A percentile compares a stretch with the other conserved stretches of the same genome.
These are phyloP conservation scores for Otus scops DNA, from an alignment of 2,797 vertebrate genomes.

Conservation along the genomic window DNA sequence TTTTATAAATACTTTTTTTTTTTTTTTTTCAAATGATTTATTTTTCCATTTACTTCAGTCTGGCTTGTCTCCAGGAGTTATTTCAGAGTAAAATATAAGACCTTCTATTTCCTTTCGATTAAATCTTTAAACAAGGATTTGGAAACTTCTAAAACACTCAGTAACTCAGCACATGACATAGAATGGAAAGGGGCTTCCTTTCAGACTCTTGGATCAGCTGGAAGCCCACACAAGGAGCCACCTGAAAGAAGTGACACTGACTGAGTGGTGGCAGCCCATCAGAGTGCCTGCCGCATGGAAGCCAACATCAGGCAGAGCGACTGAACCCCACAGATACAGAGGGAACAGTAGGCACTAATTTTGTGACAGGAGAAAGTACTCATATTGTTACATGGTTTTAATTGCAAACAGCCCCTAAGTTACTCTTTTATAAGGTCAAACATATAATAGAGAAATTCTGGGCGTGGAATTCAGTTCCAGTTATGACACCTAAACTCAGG, in stretches of 20 bases:
- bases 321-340: background rate
- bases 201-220: background rate
- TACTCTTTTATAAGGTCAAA: background rate
- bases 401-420: background rate
- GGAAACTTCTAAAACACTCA: background rate
- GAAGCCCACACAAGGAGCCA: background rate
- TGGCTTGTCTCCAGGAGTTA: background rate
- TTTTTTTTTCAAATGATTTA: background rate
- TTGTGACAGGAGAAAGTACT: background rate
- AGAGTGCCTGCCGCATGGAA: fast-evolving
- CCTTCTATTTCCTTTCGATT: background rate
- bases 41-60: background rate
- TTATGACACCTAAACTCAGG: background rate
- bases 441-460: background rate
- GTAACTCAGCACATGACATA: background rate
- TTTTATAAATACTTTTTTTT: background rate
- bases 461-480: background rate
- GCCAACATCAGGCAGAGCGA: background rate
- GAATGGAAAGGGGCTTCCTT: background rate
- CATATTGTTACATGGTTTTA: background rate
- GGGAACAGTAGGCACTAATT: background rate
- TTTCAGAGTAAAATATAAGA: background rate
- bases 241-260: background rate
- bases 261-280: background rate
- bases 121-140: background rate